Percentiles rank a stretch among this genome's conserved stretches.
phyloP scores from a whole-genome alignment of 2,888 invertebrate species.

The Drosophila mayaguana region DNA sequence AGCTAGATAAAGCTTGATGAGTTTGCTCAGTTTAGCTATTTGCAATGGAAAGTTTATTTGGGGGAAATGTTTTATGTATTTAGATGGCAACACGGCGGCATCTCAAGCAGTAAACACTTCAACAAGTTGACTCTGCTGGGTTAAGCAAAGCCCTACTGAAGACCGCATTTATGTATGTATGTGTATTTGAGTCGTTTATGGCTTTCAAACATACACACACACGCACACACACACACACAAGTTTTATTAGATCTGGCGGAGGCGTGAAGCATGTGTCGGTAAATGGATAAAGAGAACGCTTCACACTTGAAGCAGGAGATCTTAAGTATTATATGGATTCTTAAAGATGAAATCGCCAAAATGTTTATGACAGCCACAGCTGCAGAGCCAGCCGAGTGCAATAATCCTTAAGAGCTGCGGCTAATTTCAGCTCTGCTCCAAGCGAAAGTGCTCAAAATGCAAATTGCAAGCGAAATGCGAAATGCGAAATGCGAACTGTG shows the following conservation, averaged over 20 bases:
- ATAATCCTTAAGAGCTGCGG: slow-evolving; percentile 14
- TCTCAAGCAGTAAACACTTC: slow-evolving; percentile 61
- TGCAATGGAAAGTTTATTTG: slow-evolving; percentile 37
- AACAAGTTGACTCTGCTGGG: slow-evolving; percentile 53
- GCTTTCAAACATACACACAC: slow-evolving; percentile 21
- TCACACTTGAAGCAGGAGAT: slow-evolving; percentile 3
- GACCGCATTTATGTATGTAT: slow-evolving; percentile 24
- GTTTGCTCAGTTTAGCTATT: slow-evolving; percentile 20
- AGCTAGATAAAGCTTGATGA: slow-evolving; percentile 16
- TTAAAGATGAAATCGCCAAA: slow-evolving; percentile 17
- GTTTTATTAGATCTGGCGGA: slow-evolving; percentile 58
- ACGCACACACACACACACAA: background rate
- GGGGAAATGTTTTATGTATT: slow-evolving; percentile 50
- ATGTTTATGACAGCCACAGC: slow-evolving; percentile 16
- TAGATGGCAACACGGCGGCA: slow-evolving; percentile 41
- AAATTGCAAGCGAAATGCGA: slow-evolving; percentile 12
- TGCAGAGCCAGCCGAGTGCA: background rate
- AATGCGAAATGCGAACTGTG: slow-evolving; percentile 6
- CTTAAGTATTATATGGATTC: slow-evolving; percentile 37
- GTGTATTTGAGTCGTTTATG: slow-evolving; percentile 40
- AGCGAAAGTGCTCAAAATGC: slow-evolving; percentile 8
- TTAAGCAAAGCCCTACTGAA: slow-evolving; percentile 25
- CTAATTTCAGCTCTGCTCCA: slow-evolving; percentile 15
- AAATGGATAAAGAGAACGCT: slow-evolving; percentile 35
- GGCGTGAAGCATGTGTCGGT: slow-evolving; percentile 41